phyloP scores from a whole-genome alignment of 1,140 invertebrate species.

The Pachypeltis micranthus region DNA sequence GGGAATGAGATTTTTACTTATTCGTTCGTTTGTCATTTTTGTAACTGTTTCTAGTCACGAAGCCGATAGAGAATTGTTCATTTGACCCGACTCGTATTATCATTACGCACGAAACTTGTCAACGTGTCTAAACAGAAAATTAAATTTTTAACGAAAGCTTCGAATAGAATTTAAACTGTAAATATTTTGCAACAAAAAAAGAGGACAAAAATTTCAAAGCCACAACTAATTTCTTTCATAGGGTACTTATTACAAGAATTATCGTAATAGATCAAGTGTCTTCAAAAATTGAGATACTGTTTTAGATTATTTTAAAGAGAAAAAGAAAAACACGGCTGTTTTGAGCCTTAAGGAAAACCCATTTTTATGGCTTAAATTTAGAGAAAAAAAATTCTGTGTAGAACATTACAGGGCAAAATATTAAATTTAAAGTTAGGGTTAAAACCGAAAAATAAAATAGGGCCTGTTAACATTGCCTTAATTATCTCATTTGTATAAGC shows the following conservation, averaged over 20 bases:
- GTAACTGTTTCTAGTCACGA: no score
- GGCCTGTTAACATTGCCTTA: constrained; percentile 21
- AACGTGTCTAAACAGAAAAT: no score
- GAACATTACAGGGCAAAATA: constrained; percentile 21
- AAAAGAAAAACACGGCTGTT: constrained; percentile 16
- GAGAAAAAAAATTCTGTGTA: constrained; percentile 11
- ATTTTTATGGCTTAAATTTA: constrained; percentile 21
- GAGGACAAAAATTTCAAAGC: neutral
- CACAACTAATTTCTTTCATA: constrained; percentile 7
- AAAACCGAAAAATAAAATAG: constrained; percentile 9
- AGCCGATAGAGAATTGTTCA: no score
- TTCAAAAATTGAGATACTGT: constrained; percentile 12
- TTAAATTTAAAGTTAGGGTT: constrained; percentile 12
- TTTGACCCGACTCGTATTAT: no score
- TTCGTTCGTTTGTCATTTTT: no score
- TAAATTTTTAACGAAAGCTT: no score
- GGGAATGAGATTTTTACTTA: no score
- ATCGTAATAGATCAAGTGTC: constrained; percentile 19
- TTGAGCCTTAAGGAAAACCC: constrained; percentile 8
- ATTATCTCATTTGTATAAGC: constrained; percentile 19
- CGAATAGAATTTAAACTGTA: constrained; percentile 5
- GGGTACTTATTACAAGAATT: constrained; percentile 12
- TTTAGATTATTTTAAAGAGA: constrained; percentile 13
- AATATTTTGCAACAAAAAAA: constrained; percentile 17
- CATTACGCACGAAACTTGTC: no score